Base-by-base conservation (phyloP, 2,113 vertebrate species). In the Apus apus region DNA sequence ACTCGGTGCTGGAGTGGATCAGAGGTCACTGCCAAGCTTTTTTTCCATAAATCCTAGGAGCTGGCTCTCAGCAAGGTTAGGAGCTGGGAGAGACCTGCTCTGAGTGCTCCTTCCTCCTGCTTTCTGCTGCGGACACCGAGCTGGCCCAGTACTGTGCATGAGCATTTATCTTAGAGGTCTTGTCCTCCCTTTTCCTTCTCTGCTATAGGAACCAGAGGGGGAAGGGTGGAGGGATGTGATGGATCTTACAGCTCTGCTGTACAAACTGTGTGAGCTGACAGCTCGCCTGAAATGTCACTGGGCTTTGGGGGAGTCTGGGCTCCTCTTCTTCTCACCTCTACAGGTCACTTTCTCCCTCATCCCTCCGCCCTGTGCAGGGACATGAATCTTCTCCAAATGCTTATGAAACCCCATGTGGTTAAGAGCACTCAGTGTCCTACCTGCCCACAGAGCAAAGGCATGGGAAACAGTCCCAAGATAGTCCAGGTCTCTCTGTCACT, bases 21-120 rank as follows among this genome's bases (percentile, higher is more conserved):
- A 90, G 95, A 95, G 96, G 97, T 96, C 95, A 95, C 96, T 96
- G 82, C 95, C 94, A 92, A 91, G 94, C 84, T 95, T 96, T 95
- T 88, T 81, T 93, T 93, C 94, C 94, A 97, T 97, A 95, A 94
- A 94, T 97, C 91, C 96, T 46, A 40, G 61, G 51, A 2, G 3
- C 91, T 90, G 97, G 77, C 83, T 96, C 83, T 76, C 68, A 88
- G 95, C 87, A 93, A 97, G 95, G 93, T 96, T 96, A 95, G 87
- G 82, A 74, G 78, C 86, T 87, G 90, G 71, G 53, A 61, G 78
- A 93, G 58, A 36, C 60, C 66, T 75, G 81, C 74, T 95, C 81
- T 13, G 26, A 66, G 76, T 16, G 18, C 40, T 85, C 53, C 68
- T 65, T 84, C 34, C 79, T 92, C 40, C 80, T 80, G 72, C 27